phyloP scores from a whole-genome alignment of 2,797 vertebrate species.

The Pelochelys cantorii region DNA sequence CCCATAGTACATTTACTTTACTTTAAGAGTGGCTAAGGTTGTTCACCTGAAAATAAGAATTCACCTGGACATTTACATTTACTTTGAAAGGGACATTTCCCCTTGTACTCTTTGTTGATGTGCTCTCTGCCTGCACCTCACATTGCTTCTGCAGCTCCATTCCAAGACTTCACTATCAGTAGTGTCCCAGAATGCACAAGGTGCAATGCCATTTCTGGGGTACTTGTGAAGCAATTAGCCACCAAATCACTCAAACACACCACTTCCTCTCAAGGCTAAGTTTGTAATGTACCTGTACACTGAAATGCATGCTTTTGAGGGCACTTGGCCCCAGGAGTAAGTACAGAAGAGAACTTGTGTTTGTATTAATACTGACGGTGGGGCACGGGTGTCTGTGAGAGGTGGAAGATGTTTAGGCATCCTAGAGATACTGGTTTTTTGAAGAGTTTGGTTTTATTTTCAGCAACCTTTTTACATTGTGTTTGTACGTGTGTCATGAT shows the following conservation, averaged over 20 bases:
- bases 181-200: background rate
- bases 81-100: background rate
- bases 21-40: background rate
- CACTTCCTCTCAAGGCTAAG: background rate
- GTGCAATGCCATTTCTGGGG: background rate
- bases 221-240: background rate
- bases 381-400: background rate
- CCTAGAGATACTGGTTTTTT: background rate
- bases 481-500: background rate
- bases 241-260: background rate
- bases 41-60: background rate
- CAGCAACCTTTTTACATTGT: background rate
- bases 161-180: background rate
- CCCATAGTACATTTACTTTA: background rate
- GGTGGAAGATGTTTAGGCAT: background rate
- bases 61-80: background rate
- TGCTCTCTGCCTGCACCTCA: background rate
- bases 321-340: background rate
- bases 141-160: background rate
- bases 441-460: background rate
- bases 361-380: background rate
- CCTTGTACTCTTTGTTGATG: background rate
- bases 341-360: background rate
- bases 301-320: background rate
- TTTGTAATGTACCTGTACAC: background rate